Evolutionary conservation across 1,140 invertebrate genomes (phyloP), one percentile per base, ranked within the genome.

Genomic region (Nymphalis io): DNA sequence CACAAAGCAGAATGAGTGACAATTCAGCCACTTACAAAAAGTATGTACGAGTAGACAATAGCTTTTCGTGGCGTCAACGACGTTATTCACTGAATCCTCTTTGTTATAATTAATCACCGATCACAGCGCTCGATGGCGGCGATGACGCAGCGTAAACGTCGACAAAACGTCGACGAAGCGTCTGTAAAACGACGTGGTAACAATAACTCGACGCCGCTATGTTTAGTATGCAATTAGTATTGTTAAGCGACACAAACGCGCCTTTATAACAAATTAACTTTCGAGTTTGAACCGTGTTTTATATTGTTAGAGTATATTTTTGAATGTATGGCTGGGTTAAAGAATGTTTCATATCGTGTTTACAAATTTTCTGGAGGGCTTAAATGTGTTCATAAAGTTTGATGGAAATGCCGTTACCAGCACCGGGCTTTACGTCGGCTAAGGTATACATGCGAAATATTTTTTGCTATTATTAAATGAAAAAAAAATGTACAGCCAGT

Each of bases 181-280:
- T 59, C 51, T 21, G 51, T 27, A 27, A 15, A 55, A 55, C 51
- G 51, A 6, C 12, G 51, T 10, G 5, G 18, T 5, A 55, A 55
- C 48, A 51, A 51, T 55, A 55, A 23, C 51, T 27, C 21, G 20
- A 27, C 23, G 20, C 12, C 58, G 39, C 55, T 68, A 66, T 62
- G 61, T 69, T 70, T 60, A 68, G 68, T 67, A 74, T 74, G 63
- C 68, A 74, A 74, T 74, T 74, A 74, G 72, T 57, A 74, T 74
- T 74, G 69, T 74, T 60, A 53, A 57, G 46, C 20, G 42, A 66
- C 40, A 69, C 66, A 70, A 63, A 53, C 48, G 13, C 60, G 51
- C 55, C 48, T 57, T 60, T 55, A 51, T 60, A 63, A 16, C 55
- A 40, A 58, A 68, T 57, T 48, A 51, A 53, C 44, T 38, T 65